Evolutionary conservation across 2,797 vertebrate genomes (phyloP), one percentile per base, ranked within the genome.

Genomic region (Dryobates pubescens): DNA sequence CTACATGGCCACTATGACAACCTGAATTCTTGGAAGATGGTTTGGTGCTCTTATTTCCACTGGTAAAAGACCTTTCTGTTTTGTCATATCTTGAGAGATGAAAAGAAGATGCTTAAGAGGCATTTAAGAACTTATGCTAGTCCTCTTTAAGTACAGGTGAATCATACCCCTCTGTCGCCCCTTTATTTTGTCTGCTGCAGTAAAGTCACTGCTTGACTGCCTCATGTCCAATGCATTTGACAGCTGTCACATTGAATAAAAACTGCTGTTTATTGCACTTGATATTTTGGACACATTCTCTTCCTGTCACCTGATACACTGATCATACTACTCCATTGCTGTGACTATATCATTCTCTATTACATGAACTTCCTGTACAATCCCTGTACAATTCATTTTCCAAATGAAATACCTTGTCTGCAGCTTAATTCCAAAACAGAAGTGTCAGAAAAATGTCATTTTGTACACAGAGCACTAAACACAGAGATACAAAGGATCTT

Each of bases 201-300:
- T 84, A 71, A 89, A 92, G 32, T 62, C 41, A 9, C 47, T 89
- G 82, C 85, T 76, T 65, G 77, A 82, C 59, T 92, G 87, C 74
- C 27, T 89, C 1, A 30, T 43, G 2, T 92, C 54, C 61, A 86
- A 71, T 3, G 0, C 65, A 59, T 82, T 84, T 95, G 96, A 86
- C 93, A 95, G 93, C 87, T 96, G 95, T 88, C 95, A 95, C 70
- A 89, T 89, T 69, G 32, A 88, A 95, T 96, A 83, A 92, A 95
- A 93, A 63, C n/a, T 94, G 67, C 45, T 88, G 19, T 56, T 82
- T 89, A 89, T 93, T 82, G 1, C 36, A 91, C 61, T 91, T 91
- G 87, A 89, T 88, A 74, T 77, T 95, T 92, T 82, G 91, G 80
- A 79, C 85, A 88, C 41, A 53, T 84, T 93, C 32, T 82, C 30